Evolutionary conservation across 2,113 vertebrate genomes (phyloP).

Genomic region (Aegithalos caudatus): DNA sequence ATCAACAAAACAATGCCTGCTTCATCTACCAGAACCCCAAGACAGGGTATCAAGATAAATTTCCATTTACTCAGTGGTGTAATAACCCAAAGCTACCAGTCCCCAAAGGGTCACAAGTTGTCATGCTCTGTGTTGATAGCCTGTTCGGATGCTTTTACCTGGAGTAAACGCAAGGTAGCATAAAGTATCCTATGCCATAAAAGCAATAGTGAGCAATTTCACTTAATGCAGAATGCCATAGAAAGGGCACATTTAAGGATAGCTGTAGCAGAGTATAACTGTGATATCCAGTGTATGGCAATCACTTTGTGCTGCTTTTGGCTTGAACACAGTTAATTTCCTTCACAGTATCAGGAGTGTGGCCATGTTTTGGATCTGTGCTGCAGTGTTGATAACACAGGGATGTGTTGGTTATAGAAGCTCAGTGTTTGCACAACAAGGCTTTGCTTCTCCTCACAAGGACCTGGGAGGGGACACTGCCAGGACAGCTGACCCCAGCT

Average conservation of each 20-base stretch:
- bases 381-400: neutral
- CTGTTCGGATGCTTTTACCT: neutral
- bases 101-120: neutral
- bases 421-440: neutral
- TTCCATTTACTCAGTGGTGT: neutral
- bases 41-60: neutral
- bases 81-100: neutral
- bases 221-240: neutral
- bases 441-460: neutral
- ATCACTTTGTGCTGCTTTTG: neutral
- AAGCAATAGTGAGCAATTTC: neutral
- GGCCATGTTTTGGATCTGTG: neutral
- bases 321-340: neutral
- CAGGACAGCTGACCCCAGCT: neutral
- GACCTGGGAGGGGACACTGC: neutral
- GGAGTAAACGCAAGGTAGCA: neutral
- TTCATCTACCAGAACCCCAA: neutral
- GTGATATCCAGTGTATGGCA: neutral
- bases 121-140: neutral
- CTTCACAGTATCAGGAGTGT: too few species aligned
- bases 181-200: neutral
- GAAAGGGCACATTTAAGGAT: neutral
- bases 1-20: neutral
- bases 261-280: neutral
- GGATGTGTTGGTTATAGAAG: neutral